Evolutionary conservation across 1,140 invertebrate species (phyloP), one percentile per base, ranked within the genome.

Genomic region (Camponotus pennsylvanicus): DNA sequence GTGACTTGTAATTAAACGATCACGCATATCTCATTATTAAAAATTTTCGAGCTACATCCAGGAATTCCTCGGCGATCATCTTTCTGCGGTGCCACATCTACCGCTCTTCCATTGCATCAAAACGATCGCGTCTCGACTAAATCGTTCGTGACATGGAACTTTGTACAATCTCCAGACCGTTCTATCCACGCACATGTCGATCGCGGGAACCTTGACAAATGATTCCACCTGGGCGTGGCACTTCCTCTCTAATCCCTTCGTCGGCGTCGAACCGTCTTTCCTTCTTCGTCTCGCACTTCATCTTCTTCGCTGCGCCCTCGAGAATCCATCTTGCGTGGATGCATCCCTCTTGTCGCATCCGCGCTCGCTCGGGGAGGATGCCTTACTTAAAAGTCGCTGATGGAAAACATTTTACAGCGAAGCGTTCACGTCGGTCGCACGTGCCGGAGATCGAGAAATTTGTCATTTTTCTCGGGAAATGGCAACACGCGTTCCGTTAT

Each of bases 121-220:
- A 76, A 77, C 8, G 42, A 34, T 27, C 37, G 40, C 57, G 34
- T 37, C 69, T 71, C 71, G 34, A 52, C 40, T 34, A 8, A 37
- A 76, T 76, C 64, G 21, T 34, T 37, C 21, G 63, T 37, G 32
- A 67, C 69, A 45, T 6, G 49, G 71, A 83, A 84, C 21, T 40
- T 69, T 64, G 71, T 71, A 45, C 64, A n/a, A 67, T 15, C 15
- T 63, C 45, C n/a, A 34, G 27, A 27, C 40, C 18, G 21, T 55
- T 70, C 77, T 42, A 59, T 27, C 63, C 42, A 55, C 70, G 66
- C 61, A 64, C 3, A 21, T 77, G 57, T 57, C 64, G 57, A 61
- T 86, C 67, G 66, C 34, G 21, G 57, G 21, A 80, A 73, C 63
- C 42, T 71, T 88, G 84, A 87, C 71, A 87, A 87, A 87, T 86